phyloP scores from a whole-genome alignment of 2,888 invertebrate species.

The Tenthredo livida region DNA sequence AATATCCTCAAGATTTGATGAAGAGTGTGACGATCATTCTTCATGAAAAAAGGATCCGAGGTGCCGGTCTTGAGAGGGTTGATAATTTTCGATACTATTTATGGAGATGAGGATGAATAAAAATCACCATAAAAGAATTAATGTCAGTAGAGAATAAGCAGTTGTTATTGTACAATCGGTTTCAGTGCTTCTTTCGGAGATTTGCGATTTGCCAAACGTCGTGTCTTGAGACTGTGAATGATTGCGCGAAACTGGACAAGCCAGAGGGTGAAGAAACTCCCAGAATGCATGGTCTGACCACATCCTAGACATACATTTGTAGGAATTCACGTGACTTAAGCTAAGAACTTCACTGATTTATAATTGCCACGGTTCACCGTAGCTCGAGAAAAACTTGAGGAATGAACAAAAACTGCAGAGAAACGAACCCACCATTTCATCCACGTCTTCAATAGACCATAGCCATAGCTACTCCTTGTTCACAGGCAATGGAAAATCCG shows the following conservation, averaged over 20 bases:
- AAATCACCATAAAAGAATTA: not conserved
- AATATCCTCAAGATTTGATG: not conserved
- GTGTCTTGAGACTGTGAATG: constrained; percentile 36
- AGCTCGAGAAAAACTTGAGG: not conserved
- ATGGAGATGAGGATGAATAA: not conserved
- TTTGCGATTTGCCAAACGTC: constrained; percentile 36
- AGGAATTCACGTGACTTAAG: not conserved
- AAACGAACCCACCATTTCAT: not conserved
- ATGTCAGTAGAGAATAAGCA: not conserved
- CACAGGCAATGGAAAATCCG: not conserved
- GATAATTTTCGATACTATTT: not conserved
- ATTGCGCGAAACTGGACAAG: constrained; percentile 12
- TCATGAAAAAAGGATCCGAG: not conserved
- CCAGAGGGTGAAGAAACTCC: not conserved
- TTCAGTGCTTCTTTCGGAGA: constrained; percentile 1
- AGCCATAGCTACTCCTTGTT: not conserved
- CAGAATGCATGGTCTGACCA: not conserved
- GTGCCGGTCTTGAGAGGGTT: not conserved
- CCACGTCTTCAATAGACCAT: not conserved
- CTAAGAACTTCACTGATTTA: not conserved
- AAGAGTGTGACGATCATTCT: not conserved
- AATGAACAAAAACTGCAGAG: not conserved
- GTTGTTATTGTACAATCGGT: not conserved
- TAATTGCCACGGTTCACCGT: not conserved
- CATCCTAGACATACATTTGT: not conserved